Conservation (phyloP, 2,113 vertebrate species). For the Elephantulus edwardii region DNA sequence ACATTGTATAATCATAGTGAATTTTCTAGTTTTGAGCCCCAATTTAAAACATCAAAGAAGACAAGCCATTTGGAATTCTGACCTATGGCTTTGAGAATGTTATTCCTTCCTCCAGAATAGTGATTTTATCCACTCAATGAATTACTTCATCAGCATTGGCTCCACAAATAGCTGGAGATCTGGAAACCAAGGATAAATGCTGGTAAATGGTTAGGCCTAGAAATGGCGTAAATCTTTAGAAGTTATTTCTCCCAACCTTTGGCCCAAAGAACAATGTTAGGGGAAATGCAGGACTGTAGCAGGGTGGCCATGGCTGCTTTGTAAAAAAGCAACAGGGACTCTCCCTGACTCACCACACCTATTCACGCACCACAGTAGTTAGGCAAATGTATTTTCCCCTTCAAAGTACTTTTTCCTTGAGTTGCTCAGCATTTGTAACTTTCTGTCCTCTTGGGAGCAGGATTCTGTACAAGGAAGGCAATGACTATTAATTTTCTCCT, state of each 20-base stretch:
- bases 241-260: conserved; percentile 23
- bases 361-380: background rate
- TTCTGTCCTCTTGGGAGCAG: conserved; percentile 31
- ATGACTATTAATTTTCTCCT: conserved; percentile 3
- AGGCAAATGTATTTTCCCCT: conserved; percentile 22
- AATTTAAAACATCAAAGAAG: conserved; percentile 43
- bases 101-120: background rate
- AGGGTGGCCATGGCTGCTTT: conserved; percentile 43
- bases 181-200: conserved; percentile 51
- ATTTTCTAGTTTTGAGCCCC: conserved; percentile 48
- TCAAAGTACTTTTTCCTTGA: conserved; percentile 49
- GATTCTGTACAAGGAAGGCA: conserved; percentile 55
- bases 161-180: conserved; percentile 25
- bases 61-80: conserved; percentile 40
- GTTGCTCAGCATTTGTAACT: conserved; percentile 14
- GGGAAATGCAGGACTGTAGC: conserved; percentile 19
- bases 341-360: conserved; percentile 6
- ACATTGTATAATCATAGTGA: background rate
- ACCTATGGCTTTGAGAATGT: conserved; percentile 27
- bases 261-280: conserved; percentile 10
- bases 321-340: conserved; percentile 22
- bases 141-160: conserved; percentile 35
- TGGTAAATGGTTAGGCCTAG: conserved; percentile 34
- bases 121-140: conserved; percentile 36
- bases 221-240: conserved; percentile 49